Conservation (phyloP, 1,140 invertebrate species). For the Sweltsa coloradensis region DNA sequence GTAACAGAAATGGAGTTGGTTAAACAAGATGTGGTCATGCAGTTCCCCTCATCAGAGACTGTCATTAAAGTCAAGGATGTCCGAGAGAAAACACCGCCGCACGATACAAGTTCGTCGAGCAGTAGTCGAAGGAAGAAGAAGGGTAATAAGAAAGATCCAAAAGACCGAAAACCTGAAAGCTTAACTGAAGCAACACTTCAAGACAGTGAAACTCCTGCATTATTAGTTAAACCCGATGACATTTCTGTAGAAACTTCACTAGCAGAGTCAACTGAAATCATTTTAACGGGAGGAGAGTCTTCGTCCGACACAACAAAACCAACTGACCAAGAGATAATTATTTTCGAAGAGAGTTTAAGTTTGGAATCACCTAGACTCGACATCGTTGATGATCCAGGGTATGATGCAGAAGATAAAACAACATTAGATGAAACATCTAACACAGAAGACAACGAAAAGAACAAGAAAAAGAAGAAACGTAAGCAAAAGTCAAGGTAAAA, state of each 20-base stretch:
- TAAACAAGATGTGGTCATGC: too few relatives aligned
- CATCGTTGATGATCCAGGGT: constrained; percentile 31
- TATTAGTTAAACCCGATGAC: too few relatives aligned
- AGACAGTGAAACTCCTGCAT: too few relatives aligned
- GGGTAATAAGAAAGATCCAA: too few relatives aligned
- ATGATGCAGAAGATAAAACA: constrained; percentile 42
- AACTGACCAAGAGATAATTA: constrained; percentile 22
- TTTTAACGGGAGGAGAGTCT: constrained; percentile 31
- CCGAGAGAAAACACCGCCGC: too few relatives aligned
- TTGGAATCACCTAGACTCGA: constrained; percentile 1
- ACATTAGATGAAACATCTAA: constrained; percentile 36
- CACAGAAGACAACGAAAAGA: constrained; percentile 29
- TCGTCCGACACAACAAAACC: constrained; percentile 37
- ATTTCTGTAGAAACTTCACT: constrained; percentile 38
- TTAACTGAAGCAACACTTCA: too few relatives aligned
- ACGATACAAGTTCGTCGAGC: too few relatives aligned
- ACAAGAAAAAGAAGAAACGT: constrained; percentile 35
- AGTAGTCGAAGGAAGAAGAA: too few relatives aligned
- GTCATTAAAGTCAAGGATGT: too few relatives aligned
- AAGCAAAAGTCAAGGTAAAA: constrained; percentile 38
- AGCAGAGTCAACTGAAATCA: constrained; percentile 46
- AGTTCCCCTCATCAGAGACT: too few relatives aligned
- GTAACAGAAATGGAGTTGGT: too few relatives aligned
- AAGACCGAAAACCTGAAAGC: too few relatives aligned
- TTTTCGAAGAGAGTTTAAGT: not conserved